A percentile compares a stretch with the other conserved stretches of the same genome.
phyloP scores from a whole-genome alignment of 2,888 invertebrate species.

The Tachystola acroxantha region DNA sequence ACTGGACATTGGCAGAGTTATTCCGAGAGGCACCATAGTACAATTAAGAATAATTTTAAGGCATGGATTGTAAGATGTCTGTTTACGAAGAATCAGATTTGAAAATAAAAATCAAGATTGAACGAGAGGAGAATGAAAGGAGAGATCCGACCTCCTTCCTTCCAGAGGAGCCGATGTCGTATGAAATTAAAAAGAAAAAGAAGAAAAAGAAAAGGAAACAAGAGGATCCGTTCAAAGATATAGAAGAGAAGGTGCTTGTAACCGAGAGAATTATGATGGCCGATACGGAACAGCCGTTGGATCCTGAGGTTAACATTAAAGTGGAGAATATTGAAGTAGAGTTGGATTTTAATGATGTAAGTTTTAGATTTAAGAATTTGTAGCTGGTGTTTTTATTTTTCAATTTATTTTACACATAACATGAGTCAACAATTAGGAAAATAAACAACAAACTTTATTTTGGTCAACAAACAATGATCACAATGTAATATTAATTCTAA shows the following conservation, averaged over 20 bases:
- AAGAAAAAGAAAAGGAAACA: slow-evolving; percentile 55
- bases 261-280: slow-evolving; percentile 19
- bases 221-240: slow-evolving; percentile 63
- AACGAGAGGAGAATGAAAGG: slow-evolving; percentile 25
- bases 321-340: slow-evolving; percentile 69
- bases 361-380: slow-evolving; percentile 19
- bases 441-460: too few species aligned
- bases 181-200: slow-evolving; percentile 64
- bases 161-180: slow-evolving; percentile 63
- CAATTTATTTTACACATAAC: too few species aligned
- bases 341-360: slow-evolving; percentile 66
- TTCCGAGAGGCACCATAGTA: too few species aligned
- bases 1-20: too few species aligned
- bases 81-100: slow-evolving; percentile 2
- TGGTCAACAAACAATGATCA: too few species aligned
- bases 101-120: slow-evolving; percentile 19
- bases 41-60: too few species aligned
- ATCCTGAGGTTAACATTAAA: slow-evolving; percentile 63
- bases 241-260: slow-evolving; percentile 30
- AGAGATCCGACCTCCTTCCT: slow-evolving; percentile 61
- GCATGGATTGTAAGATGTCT: too few species aligned
- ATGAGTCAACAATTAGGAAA: too few species aligned
- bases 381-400: background rate
- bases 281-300: slow-evolving; percentile 29
- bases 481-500: too few species aligned